These are phyloP conservation scores for Meleagris gallopavo DNA, from an alignment of 2,113 vertebrate species.

Conservation along the genomic window DNA sequence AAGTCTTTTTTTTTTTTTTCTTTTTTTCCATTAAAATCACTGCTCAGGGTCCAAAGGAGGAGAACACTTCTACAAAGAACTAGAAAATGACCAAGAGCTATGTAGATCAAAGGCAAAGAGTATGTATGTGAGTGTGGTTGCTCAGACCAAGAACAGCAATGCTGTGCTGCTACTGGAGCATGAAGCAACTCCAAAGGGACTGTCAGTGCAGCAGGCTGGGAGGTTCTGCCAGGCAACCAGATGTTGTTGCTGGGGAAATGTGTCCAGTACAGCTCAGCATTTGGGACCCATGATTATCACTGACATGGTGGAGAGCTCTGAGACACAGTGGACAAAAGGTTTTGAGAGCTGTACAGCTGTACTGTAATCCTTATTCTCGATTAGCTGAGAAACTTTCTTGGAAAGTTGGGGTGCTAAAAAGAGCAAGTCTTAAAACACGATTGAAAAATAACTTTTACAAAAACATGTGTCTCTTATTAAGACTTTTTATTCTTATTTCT, in stretches of 20 bases:
- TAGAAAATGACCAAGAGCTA: background rate
- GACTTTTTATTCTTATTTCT: constrained; percentile 9
- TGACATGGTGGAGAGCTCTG: constrained; percentile 7
- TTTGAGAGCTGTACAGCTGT: background rate
- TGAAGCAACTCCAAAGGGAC: constrained; percentile 14
- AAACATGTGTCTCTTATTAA: constrained; percentile 21
- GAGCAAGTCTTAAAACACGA: background rate
- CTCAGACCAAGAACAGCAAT: background rate
- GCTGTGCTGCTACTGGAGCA: background rate
- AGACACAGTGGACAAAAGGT: background rate
- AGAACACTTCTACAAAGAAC: background rate
- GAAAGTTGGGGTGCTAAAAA: constrained; percentile 5
- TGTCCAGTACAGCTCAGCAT: background rate
- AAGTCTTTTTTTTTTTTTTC: background rate
- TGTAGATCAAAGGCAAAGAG: background rate
- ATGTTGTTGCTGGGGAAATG: constrained; percentile 45
- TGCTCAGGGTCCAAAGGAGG: background rate
- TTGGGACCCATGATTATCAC: background rate
- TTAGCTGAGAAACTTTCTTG: background rate
- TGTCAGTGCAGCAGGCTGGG: constrained; percentile 7
- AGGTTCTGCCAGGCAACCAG: constrained; percentile 58
- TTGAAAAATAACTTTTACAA: constrained; percentile 43
- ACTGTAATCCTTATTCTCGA: constrained; percentile 7
- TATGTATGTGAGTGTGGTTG: background rate
- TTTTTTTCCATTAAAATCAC: background rate